These are phyloP conservation scores for Coenonympha arcania DNA, from an alignment of 2,888 invertebrate species.

Conservation along the genomic window DNA sequence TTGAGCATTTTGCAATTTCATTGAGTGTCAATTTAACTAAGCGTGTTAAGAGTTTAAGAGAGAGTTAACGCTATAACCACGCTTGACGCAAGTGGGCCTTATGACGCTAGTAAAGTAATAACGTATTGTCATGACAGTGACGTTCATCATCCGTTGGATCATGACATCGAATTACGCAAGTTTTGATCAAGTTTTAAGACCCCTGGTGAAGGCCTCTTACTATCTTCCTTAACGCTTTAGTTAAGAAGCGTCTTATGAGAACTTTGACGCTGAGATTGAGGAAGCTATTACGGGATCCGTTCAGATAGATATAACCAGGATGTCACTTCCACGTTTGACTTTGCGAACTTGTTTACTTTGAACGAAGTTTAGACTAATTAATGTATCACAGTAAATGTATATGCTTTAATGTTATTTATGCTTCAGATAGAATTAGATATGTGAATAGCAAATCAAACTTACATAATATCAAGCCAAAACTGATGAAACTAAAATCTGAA, in stretches of 20 bases:
- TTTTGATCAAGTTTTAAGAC: slow-evolving; percentile 70
- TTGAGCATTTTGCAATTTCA: no score
- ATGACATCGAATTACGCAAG: slow-evolving; percentile 68
- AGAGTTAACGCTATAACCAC: no score
- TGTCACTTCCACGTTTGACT: slow-evolving; percentile 71
- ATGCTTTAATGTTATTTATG: background rate
- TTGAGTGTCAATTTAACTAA: no score
- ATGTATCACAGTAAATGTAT: slow-evolving; percentile 39
- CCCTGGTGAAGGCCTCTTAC: slow-evolving; percentile 67
- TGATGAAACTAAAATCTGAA: no score
- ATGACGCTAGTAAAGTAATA: slow-evolving; percentile 70
- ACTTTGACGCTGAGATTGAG: slow-evolving; percentile 73
- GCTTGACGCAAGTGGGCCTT: no score
- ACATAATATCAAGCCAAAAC: no score
- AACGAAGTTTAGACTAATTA: slow-evolving; percentile 61
- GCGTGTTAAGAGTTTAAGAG: no score
- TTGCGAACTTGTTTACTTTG: slow-evolving; percentile 70
- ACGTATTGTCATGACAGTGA: slow-evolving; percentile 62
- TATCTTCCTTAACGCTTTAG: slow-evolving; percentile 73
- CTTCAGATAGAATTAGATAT: no score
- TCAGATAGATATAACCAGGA: slow-evolving; percentile 71
- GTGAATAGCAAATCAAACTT: no score
- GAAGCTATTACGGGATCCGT: slow-evolving; percentile 72
- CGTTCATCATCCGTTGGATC: slow-evolving; percentile 47
- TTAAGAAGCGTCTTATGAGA: slow-evolving; percentile 73